Evolutionary conservation across 2,888 invertebrate genomes (phyloP), one percentile per base, ranked within the genome.

Genomic region (Pterostichus niger): DNA sequence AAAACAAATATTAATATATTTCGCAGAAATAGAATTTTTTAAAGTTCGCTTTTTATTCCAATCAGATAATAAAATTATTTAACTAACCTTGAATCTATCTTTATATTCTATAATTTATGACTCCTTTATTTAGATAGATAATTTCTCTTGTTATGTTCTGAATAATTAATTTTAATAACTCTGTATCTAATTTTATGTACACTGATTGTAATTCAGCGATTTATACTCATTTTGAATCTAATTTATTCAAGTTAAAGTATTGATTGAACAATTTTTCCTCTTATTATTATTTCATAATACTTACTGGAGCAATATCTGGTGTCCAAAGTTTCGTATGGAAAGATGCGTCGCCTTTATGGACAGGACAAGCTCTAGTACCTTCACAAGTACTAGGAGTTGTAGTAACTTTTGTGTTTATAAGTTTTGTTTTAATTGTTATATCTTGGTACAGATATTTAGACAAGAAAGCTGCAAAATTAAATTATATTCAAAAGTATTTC

Each of bases 221-320:
- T 24, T 1, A 3, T 24, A 3, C 3, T 24, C 24, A 24, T 24
- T 24, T 24, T 24, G 1, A 24, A 2, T 24, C 2, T 24, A 24
- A 24, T 24, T 24, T 24, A 24, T 24, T 24, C 24, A 24, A 24
- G 24, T 24, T 24, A 24, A 24, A 24, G 3, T 24, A 24, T 24
- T 3, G 24, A 24, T 24, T 24, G 24, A 24, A 24, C 24, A 24
- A 24, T 24, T 24, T 24, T 1, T 24, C 24, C 3, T 24, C 3
- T 3, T 24, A 24, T 24, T 24, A 24, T 24, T 24, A 24, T 24
- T 24, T 24, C 2, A 24, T 24, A 24, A 24, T 24, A 73, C 81
- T 56, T 81, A 81, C 81, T n/a, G 81, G 71, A 3, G 73, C 81
- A n/a, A 81, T 73, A 31, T 81, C 81, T 2, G 71, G 81, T 0